A percentile compares a stretch with the other conserved stretches of the same genome.
phyloP scores from a whole-genome alignment of 2,888 invertebrate species.

The Himalopsyche japonica region DNA sequence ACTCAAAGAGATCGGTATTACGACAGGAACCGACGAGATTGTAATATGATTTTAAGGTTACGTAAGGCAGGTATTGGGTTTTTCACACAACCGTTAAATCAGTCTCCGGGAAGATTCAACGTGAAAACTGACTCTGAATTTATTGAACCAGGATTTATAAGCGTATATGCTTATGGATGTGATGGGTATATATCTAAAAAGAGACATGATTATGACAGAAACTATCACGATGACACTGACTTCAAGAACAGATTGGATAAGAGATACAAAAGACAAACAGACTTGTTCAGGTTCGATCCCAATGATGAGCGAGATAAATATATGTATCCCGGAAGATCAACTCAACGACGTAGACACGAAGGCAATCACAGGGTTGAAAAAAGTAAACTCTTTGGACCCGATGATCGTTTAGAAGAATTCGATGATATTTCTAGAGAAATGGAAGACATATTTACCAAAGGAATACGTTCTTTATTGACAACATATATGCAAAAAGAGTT shows the following conservation, averaged over 20 bases:
- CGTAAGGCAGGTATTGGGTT: constrained; percentile 80
- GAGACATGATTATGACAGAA: constrained; percentile 25
- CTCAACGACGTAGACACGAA: constrained; percentile 14
- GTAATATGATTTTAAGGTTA: constrained; percentile 78
- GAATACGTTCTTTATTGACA: constrained; percentile 78
- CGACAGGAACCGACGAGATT: constrained; percentile 58
- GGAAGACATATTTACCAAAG: constrained; percentile 82
- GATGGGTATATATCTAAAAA: constrained; percentile 56
- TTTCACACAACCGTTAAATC: constrained; percentile 70
- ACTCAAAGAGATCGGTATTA: constrained; percentile 47
- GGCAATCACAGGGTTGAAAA: constrained; percentile 45
- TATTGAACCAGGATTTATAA: constrained; percentile 81
- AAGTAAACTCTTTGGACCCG: constrained; percentile 56
- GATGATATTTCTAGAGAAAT: constrained; percentile 77
- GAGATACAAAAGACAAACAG: constrained; percentile 44
- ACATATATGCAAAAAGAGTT: constrained; percentile 83
- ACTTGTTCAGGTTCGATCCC: constrained; percentile 54
- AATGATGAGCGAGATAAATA: constrained; percentile 41
- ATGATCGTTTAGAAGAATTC: constrained; percentile 62
- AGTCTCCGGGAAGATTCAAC: constrained; percentile 70
- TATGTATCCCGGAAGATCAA: constrained; percentile 12
- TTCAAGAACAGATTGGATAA: constrained; percentile 32
- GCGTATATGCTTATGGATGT: constrained; percentile 84
- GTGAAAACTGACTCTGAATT: constrained; percentile 82
- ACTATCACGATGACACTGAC: constrained; percentile 21